Percentiles rank a stretch among this genome's conserved stretches.
phyloP scores from a whole-genome alignment of 2,797 vertebrate genomes.

The Galaxias olidus region DNA sequence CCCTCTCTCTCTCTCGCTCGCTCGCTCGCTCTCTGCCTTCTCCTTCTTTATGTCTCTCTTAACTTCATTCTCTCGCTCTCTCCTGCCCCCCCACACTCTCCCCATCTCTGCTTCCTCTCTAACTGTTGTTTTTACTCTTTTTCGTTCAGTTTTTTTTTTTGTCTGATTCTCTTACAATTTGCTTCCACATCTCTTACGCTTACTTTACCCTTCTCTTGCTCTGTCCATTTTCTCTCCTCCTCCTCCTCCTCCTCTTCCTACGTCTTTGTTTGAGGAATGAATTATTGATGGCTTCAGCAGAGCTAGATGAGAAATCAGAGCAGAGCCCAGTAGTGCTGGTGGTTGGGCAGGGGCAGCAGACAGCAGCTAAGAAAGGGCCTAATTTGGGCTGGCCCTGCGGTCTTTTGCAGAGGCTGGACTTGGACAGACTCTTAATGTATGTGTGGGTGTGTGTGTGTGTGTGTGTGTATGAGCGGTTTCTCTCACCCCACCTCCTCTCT shows the following conservation, averaged over 20 bases:
- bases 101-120: too few species aligned
- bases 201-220: constrained; percentile 25
- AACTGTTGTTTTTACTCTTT: too few species aligned
- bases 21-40: background rate
- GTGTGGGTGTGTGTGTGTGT: too few species aligned
- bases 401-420: too few species aligned
- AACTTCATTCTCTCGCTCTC: constrained; percentile 46
- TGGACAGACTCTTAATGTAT: too few species aligned
- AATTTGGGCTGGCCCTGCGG: background rate
- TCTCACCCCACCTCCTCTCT: too few species aligned
- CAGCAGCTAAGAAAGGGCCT: background rate
- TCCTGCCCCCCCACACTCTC: background rate
- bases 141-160: too few species aligned
- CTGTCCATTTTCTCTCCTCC: constrained; percentile 6
- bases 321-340: constrained; percentile 26
- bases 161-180: too few species aligned
- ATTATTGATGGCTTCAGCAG: constrained; percentile 69
- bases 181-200: too few species aligned
- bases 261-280: constrained; percentile 58
- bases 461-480: too few species aligned
- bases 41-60: constrained; percentile 38
- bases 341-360: constrained; percentile 35
- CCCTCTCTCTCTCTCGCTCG: constrained; percentile 31
- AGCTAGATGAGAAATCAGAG: constrained; percentile 70
- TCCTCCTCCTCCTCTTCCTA: background rate